Evolutionary conservation across 2,888 invertebrate species (phyloP).

Genomic region (Strigamia maritima): DNA sequence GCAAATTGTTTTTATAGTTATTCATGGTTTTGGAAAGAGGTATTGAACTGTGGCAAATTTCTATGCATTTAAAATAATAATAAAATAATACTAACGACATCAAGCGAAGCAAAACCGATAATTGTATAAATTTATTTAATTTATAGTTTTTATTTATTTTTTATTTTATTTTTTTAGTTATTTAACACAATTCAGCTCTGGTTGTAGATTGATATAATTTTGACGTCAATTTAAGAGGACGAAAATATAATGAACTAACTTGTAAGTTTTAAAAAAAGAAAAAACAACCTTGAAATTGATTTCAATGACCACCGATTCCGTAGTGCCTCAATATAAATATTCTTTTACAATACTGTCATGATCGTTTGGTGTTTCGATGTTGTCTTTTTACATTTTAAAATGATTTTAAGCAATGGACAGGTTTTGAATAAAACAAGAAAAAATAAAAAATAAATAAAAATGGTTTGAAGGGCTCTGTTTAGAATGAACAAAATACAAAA

Average conservation of each 20-base stretch:
- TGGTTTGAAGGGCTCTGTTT: neutral
- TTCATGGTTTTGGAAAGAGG: neutral
- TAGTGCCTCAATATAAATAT: slow-evolving; percentile 7
- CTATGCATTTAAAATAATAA: neutral
- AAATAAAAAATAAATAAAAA: no score
- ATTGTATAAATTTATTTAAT: neutral
- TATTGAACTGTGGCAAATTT: neutral
- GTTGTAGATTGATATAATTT: neutral
- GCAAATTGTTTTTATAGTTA: neutral
- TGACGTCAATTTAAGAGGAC: neutral
- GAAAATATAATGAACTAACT: neutral
- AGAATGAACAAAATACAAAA: neutral
- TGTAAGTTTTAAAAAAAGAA: no score
- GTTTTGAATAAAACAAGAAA: neutral
- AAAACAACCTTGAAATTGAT: neutral
- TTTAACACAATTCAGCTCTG: no score
- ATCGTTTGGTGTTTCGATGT: neutral
- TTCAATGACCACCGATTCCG: slow-evolving; percentile 5
- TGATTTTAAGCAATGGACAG: neutral
- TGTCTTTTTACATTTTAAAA: slow-evolving; percentile 15
- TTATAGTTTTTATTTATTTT: no score
- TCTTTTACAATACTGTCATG: slow-evolving; percentile 10
- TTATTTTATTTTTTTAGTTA: no score
- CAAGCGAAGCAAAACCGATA: neutral
- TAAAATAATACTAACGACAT: neutral